These are phyloP conservation scores for Gymnoscopelus braueri DNA, from an alignment of 2,797 vertebrate genomes.

Conservation along the genomic window DNA sequence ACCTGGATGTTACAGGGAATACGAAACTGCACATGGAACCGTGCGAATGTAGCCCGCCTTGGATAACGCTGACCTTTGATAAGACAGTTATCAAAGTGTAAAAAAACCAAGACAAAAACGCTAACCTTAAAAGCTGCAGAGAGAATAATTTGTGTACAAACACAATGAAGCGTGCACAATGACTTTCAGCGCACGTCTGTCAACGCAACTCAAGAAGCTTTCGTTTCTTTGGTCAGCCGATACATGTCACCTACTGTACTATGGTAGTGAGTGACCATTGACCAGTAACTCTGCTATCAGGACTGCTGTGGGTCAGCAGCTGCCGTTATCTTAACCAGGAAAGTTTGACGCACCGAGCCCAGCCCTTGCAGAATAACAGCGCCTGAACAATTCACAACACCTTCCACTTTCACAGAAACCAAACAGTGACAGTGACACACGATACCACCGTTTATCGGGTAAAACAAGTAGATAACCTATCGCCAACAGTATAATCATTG, in stretches of 20 bases:
- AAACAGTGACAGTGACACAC: constrained; percentile 31
- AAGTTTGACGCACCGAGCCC: constrained; percentile 16
- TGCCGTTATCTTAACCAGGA: constrained; percentile 40
- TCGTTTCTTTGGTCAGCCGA: neutral
- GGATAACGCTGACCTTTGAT: constrained; percentile 47
- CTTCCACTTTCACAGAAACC: constrained; percentile 52
- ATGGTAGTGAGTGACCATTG: neutral
- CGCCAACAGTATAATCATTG: constrained; percentile 27
- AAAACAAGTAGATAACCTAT: constrained; percentile 40
- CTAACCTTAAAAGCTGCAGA: neutral
- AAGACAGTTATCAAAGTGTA: constrained; percentile 10
- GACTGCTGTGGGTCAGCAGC: constrained; percentile 51
- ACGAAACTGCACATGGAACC: constrained; percentile 42
- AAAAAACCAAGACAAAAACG: constrained; percentile 5
- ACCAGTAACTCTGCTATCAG: constrained; percentile 30
- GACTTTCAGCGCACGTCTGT: constrained; percentile 25
- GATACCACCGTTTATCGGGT: constrained; percentile 14
- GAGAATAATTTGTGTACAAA: too few species aligned
- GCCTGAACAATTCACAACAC: constrained; percentile 35
- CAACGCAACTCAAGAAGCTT: neutral
- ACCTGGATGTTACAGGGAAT: constrained; percentile 54
- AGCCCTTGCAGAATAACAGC: constrained; percentile 44
- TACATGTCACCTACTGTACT: constrained; percentile 30
- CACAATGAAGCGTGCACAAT: neutral
- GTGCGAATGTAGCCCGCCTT: neutral